Conservation (phyloP, 1,140 invertebrate species). For the Drosophila asahinai region DNA sequence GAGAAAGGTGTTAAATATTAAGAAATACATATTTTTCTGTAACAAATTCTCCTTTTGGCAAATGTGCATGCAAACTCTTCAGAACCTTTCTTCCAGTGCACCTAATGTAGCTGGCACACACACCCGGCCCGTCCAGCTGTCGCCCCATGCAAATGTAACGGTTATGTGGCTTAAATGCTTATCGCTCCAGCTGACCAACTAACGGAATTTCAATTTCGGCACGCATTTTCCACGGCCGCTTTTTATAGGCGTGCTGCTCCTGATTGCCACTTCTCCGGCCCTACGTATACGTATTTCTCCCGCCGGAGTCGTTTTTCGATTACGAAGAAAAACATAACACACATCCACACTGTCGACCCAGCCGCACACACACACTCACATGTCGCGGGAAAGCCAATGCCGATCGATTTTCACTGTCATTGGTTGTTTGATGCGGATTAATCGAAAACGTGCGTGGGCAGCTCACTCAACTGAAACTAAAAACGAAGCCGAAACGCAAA, state of each 20-base stretch:
- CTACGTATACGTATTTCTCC: constrained; percentile 1
- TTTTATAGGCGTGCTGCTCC: constrained; percentile 59
- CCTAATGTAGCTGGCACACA: constrained; percentile 3
- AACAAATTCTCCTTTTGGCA: too few relatives aligned
- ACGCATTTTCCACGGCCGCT: constrained; percentile 42
- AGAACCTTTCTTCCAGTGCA: neutral
- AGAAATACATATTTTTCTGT: neutral
- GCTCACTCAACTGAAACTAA: constrained; percentile 45
- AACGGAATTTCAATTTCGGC: constrained; percentile 56
- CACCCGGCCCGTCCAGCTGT: constrained; percentile 26
- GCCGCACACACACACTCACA: constrained; percentile 5
- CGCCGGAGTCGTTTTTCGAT: constrained; percentile 46
- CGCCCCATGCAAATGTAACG: constrained; percentile 44
- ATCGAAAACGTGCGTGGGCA: constrained; percentile 71
- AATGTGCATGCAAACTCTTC: neutral
- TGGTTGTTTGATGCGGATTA: constrained; percentile 62
- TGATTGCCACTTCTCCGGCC: constrained; percentile 30
- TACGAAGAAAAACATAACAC: constrained; percentile 40
- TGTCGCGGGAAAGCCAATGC: constrained; percentile 52
- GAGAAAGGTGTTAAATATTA: neutral
- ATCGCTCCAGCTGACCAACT: constrained; percentile 35
- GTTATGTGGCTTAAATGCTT: constrained; percentile 43
- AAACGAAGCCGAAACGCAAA: constrained; percentile 31
- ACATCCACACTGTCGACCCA: constrained; percentile 15
- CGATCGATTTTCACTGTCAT: constrained; percentile 75